A percentile compares a stretch with the other conserved stretches of the same genome.
These are phyloP conservation scores for Chionis minor DNA, from an alignment of 2,113 vertebrate genomes.

Conservation along the genomic window DNA sequence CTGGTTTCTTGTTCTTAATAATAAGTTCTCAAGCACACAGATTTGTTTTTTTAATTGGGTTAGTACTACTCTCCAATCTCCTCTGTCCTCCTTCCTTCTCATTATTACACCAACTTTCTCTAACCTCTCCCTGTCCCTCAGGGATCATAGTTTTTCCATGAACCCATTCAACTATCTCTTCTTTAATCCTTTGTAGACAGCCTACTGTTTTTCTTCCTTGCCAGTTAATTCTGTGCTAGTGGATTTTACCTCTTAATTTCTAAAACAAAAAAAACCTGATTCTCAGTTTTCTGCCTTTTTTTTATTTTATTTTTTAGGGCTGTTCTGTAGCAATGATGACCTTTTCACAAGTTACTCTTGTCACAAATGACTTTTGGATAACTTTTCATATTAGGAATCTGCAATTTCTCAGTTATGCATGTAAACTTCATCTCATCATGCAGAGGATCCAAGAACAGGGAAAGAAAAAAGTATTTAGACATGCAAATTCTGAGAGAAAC, in stretches of 20 bases:
- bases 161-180: neutral
- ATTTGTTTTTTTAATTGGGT: conserved; percentile 26
- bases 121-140: neutral
- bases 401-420: neutral
- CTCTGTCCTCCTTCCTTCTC: neutral
- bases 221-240: neutral
- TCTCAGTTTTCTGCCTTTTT: neutral
- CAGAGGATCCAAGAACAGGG: neutral
- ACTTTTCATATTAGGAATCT: neutral
- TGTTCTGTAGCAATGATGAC: neutral
- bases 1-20: neutral
- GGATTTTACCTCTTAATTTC: neutral
- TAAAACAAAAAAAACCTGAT: neutral
- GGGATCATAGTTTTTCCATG: neutral
- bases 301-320: neutral
- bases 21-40: neutral
- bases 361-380: neutral
- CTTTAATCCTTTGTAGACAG: neutral
- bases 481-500: neutral
- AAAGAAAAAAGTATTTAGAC: neutral
- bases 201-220: neutral
- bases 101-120: neutral
- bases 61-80: neutral
- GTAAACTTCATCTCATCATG: neutral
- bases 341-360: neutral